These are phyloP conservation scores for Crossocerus cetratus DNA, from an alignment of 2,888 invertebrate genomes.

Conservation along the genomic window DNA sequence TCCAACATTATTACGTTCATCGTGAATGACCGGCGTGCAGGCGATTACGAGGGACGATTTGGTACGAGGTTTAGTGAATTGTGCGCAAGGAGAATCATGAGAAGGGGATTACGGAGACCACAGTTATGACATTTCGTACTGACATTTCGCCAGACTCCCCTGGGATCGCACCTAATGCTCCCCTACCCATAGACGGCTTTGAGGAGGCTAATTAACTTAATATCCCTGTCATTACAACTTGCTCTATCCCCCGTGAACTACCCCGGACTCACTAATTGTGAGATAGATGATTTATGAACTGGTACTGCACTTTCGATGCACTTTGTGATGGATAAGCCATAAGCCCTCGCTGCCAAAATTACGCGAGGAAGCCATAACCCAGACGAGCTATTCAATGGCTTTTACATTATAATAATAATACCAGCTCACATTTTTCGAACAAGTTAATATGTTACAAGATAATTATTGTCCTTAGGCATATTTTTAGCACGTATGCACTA, in stretches of 20 bases:
- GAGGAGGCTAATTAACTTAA: slow-evolving; percentile 61
- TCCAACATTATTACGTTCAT: background rate
- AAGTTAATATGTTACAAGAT: too few species aligned
- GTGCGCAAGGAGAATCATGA: slow-evolving; percentile 24
- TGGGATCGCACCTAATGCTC: slow-evolving; percentile 53
- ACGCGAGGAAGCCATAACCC: too few species aligned
- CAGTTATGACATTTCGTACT: slow-evolving; percentile 62
- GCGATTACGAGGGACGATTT: slow-evolving; percentile 36
- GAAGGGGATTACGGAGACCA: slow-evolving; percentile 31
- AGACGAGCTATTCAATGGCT: too few species aligned
- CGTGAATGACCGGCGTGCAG: slow-evolving; percentile 10
- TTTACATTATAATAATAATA: too few species aligned
- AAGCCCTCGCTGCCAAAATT: too few species aligned
- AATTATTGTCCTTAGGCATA: too few species aligned
- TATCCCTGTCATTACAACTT: slow-evolving; percentile 50
- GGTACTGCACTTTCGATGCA: background rate
- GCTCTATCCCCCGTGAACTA: slow-evolving; percentile 15
- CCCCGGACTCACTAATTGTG: slow-evolving; percentile 44
- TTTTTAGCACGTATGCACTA: too few species aligned
- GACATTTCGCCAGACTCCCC: slow-evolving; percentile 59
- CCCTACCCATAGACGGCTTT: slow-evolving; percentile 49
- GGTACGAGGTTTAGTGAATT: slow-evolving; percentile 34
- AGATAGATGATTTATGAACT: slow-evolving; percentile 26
- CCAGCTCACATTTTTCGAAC: too few species aligned
- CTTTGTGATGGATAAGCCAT: background rate